These are phyloP conservation scores for Pseudorhiza aurosa DNA, from an alignment of 30 jellyfish, hydroid and myxozoan genomes.

Conservation along the genomic window DNA sequence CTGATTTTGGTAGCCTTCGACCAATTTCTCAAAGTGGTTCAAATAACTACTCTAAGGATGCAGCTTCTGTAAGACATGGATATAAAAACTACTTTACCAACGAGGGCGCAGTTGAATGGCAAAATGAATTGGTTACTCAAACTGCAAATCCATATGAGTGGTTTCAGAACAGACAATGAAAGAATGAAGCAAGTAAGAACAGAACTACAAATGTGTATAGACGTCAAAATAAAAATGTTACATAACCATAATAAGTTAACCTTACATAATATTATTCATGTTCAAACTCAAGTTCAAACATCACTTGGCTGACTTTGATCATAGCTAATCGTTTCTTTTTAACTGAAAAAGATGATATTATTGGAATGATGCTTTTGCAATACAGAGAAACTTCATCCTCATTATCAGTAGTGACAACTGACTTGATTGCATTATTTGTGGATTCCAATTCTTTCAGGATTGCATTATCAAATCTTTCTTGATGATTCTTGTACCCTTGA, in stretches of 20 bases:
- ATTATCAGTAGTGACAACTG: constrained; percentile 43
- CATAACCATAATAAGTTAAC: constrained; percentile 24
- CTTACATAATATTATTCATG: constrained; percentile 3
- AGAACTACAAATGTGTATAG: constrained; percentile 29
- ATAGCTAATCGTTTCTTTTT: constrained; percentile 29
- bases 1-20: constrained; percentile 18
- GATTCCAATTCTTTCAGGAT: constrained; percentile 41
- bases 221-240: constrained; percentile 36
- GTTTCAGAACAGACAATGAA: constrained; percentile 12
- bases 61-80: constrained; percentile 5
- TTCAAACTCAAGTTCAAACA: constrained; percentile 16
- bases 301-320: neutral
- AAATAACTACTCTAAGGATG: constrained; percentile 57
- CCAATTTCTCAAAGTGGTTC: constrained; percentile 29
- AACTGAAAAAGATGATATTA: constrained; percentile 15
- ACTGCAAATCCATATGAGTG: constrained; percentile 11
- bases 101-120: constrained; percentile 47
- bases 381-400: constrained; percentile 54
- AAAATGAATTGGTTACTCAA: neutral
- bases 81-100: constrained; percentile 29
- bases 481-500: constrained; percentile 43
- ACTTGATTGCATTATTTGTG: constrained; percentile 43
- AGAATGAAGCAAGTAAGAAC: constrained; percentile 27
- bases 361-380: constrained; percentile 43
- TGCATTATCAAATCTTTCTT: constrained; percentile 56